phyloP scores from a whole-genome alignment of 1,140 invertebrate species.

The Cyclargus thomasi region DNA sequence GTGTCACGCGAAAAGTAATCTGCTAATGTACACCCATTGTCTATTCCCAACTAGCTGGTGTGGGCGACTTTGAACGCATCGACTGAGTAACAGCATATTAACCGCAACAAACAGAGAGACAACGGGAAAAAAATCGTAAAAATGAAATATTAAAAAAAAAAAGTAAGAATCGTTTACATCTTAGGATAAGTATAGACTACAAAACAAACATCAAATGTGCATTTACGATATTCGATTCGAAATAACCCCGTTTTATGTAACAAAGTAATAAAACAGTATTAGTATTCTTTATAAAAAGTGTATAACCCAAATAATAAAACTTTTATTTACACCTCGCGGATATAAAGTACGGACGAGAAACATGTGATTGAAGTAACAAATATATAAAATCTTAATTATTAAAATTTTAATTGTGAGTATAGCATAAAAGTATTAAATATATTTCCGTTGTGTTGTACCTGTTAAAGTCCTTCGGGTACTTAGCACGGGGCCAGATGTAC shows the following conservation, averaged over 20 bases:
- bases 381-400: neutral
- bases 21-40: neutral
- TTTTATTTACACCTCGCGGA: constrained; percentile 5
- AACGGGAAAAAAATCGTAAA: too few relatives aligned
- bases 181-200: too few relatives aligned
- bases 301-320: constrained; percentile 10
- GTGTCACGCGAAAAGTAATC: constrained; percentile 5
- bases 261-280: constrained; percentile 4
- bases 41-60: neutral
- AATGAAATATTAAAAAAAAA: too few relatives aligned
- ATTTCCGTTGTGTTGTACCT: too few relatives aligned
- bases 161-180: too few relatives aligned
- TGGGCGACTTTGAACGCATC: neutral
- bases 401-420: too few relatives aligned
- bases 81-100: too few relatives aligned
- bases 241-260: neutral
- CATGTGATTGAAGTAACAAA: neutral
- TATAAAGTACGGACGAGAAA: neutral
- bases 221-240: neutral
- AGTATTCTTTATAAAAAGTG: constrained; percentile 6
- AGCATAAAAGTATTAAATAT: too few relatives aligned
- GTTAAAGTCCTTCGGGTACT: too few relatives aligned
- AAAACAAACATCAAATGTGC: neutral
- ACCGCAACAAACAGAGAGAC: too few relatives aligned
- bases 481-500: too few relatives aligned